Evolutionary conservation across 2,888 invertebrate genomes (phyloP).

Genomic region (Tupiocoris notatus): DNA sequence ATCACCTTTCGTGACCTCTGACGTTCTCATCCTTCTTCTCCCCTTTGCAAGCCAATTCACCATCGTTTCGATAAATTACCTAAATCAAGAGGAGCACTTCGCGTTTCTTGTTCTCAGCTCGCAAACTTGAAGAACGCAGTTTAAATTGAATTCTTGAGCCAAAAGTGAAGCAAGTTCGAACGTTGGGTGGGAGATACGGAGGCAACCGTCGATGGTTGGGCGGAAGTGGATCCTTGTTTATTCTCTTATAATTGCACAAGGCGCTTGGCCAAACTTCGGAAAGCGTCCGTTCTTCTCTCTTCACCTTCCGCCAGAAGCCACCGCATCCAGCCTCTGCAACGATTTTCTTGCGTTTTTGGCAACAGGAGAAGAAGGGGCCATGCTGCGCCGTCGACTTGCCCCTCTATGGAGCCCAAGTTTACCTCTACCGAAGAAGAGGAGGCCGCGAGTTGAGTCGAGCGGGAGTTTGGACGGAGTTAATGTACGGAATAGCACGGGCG

Average conservation of each 20-base stretch:
- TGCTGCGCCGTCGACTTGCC: background rate
- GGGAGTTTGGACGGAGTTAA: background rate
- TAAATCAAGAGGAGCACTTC: slow-evolving; percentile 18
- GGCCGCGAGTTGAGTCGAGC: background rate
- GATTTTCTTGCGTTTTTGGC: slow-evolving; percentile 1
- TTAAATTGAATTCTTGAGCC: slow-evolving; percentile 39
- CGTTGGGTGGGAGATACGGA: slow-evolving; percentile 5
- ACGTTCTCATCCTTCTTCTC: background rate
- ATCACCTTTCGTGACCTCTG: background rate
- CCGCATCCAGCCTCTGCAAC: background rate
- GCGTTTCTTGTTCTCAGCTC: background rate
- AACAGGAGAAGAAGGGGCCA: background rate
- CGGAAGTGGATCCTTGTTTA: slow-evolving; percentile 31
- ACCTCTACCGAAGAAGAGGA: background rate
- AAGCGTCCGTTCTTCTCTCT: background rate
- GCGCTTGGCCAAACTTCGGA: slow-evolving; percentile 27
- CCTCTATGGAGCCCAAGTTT: background rate
- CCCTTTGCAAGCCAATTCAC: background rate
- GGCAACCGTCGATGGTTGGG: background rate
- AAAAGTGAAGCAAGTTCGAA: slow-evolving; percentile 7
- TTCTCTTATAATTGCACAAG: slow-evolving; percentile 37
- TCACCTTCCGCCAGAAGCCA: background rate
- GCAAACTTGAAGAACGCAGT: slow-evolving; percentile 16
- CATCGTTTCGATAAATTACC: slow-evolving; percentile 34
- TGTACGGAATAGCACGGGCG: background rate